Percentiles rank a stretch among this genome's conserved stretches.
These are phyloP conservation scores for Entomobrya multifasciata DNA, from an alignment of 2,888 invertebrate genomes.

Conservation along the genomic window DNA sequence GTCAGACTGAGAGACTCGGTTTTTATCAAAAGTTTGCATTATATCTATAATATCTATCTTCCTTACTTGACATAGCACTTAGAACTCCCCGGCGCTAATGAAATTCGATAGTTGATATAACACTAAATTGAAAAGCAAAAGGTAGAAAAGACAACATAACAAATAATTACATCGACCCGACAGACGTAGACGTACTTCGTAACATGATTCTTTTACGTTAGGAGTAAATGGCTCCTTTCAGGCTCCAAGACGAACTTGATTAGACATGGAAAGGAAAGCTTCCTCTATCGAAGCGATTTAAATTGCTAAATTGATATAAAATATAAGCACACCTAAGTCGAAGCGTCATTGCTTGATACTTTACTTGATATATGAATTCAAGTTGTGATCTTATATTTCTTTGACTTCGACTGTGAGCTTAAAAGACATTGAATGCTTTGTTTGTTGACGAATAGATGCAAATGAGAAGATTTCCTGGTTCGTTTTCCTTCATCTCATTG, in stretches of 20 bases:
- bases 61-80: background rate
- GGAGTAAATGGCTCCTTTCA: conserved; percentile 4
- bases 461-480: background rate
- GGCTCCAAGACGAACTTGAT: conserved; percentile 25
- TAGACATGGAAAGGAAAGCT: conserved; percentile 28
- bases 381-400: conserved; percentile 29
- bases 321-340: no score
- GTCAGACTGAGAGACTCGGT: no score
- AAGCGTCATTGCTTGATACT: background rate
- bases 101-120: background rate
- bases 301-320: conserved; percentile 4
- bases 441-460: background rate
- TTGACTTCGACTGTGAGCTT: background rate
- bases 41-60: no score
- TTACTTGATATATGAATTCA: conserved; percentile 1
- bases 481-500: no score
- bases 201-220: no score
- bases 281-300: conserved; percentile 4
- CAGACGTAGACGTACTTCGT: no score
- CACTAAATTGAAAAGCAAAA: background rate
- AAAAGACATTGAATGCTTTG: conserved; percentile 1
- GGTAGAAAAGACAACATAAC: background rate
- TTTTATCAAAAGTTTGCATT: no score
- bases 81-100: background rate
- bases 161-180: conserved; percentile 29